Conservation (phyloP, 2,888 invertebrate species). For the Dasypolia templi region DNA sequence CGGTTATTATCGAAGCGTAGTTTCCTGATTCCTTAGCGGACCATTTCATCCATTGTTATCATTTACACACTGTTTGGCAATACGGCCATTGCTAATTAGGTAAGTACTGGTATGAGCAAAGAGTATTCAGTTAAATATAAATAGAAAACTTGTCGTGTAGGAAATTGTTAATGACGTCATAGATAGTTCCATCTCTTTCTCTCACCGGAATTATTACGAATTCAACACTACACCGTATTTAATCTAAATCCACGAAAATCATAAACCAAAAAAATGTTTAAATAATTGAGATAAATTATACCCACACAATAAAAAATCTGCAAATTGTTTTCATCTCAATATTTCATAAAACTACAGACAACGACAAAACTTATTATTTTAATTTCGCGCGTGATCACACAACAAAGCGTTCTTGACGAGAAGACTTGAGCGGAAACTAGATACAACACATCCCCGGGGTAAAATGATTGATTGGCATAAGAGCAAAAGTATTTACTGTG, state of each 20-base stretch:
- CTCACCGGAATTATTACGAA: neutral
- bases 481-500: constrained; percentile 27
- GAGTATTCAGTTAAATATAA: neutral
- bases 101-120: neutral
- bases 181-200: neutral
- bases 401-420: constrained; percentile 29
- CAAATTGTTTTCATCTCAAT: neutral
- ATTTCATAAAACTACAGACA: neutral
- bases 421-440: constrained; percentile 45
- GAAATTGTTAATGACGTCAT: neutral
- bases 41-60: constrained; percentile 9
- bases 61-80: neutral
- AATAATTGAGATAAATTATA: no score
- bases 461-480: constrained; percentile 53
- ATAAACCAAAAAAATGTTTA: neutral
- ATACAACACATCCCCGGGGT: constrained; percentile 38
- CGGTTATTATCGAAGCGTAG: constrained; percentile 7
- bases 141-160: neutral
- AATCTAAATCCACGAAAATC: neutral
- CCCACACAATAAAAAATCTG: neutral
- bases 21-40: neutral
- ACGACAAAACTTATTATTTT: constrained; percentile 10
- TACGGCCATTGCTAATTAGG: constrained; percentile 1
- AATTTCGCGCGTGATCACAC: constrained; percentile 21
- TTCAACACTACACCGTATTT: no score